A percentile compares a stretch with the other conserved stretches of the same genome.
Evolutionary conservation across 2,113 vertebrate genomes (phyloP).

Genomic region (Naja naja): DNA sequence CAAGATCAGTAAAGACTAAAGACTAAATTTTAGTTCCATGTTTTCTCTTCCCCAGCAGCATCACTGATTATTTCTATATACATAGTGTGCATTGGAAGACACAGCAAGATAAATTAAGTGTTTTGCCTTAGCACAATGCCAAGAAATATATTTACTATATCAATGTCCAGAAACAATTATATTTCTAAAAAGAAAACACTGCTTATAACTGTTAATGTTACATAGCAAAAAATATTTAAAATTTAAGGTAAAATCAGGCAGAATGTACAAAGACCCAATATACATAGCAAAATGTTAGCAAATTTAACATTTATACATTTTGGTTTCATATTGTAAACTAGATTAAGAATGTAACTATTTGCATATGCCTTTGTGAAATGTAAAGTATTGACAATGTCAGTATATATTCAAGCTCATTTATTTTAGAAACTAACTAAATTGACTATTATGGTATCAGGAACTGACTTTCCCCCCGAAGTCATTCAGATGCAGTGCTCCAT

Average conservation of each 20-base stretch:
- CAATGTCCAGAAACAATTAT: constrained; percentile 83
- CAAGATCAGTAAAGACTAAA: constrained; percentile 94
- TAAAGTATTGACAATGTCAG: constrained; percentile 81
- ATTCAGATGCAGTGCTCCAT: constrained; percentile 74
- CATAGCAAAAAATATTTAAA: constrained; percentile 89
- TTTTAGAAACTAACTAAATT: constrained; percentile 71
- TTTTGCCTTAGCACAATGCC: constrained; percentile 77
- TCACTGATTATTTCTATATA: constrained; percentile 85
- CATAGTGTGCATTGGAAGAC: constrained; percentile 94
- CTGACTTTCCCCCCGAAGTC: constrained; percentile 49
- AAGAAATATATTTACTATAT: constrained; percentile 84
- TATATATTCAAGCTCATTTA: constrained; percentile 65
- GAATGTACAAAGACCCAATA: constrained; percentile 85
- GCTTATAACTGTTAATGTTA: constrained; percentile 85
- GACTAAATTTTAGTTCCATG: constrained; percentile 87
- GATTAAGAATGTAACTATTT: constrained; percentile 93
- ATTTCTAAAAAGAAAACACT: constrained; percentile 89
- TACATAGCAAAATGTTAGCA: constrained; percentile 73
- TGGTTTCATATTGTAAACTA: constrained; percentile 98
- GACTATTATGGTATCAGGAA: constrained; percentile 68
- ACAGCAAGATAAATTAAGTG: constrained; percentile 83
- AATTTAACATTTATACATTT: constrained; percentile 95
- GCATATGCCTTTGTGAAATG: constrained; percentile 93
- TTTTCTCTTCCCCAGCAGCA: constrained; percentile 83
- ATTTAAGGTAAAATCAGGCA: constrained; percentile 84